Conservation (phyloP, 2,888 invertebrate genomes). For the Mayetiola destructor region DNA sequence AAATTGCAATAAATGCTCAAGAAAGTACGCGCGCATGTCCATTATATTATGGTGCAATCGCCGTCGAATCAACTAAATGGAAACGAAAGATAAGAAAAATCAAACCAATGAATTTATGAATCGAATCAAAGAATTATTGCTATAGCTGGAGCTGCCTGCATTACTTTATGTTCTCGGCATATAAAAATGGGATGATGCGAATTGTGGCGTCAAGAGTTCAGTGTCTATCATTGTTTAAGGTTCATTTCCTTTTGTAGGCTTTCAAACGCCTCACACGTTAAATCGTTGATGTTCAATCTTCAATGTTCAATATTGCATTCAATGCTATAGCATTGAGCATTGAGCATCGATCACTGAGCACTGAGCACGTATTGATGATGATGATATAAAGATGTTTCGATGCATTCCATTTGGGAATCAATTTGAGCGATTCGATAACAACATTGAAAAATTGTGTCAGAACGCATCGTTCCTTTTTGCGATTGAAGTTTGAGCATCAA, state of each 20-base stretch:
- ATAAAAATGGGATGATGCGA: too few relatives aligned
- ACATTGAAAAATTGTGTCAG: slow-evolving; percentile 11
- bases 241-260: not conserved
- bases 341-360: too few relatives aligned
- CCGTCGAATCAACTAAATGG: too few relatives aligned
- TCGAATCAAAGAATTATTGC: slow-evolving; percentile 10
- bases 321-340: too few relatives aligned
- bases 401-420: slow-evolving; percentile 12
- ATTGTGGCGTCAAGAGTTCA: slow-evolving; percentile 7
- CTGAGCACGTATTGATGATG: too few relatives aligned
- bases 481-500: too few relatives aligned
- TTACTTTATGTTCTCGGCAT: too few relatives aligned
- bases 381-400: too few relatives aligned
- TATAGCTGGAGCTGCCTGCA: too few relatives aligned
- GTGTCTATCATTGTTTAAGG: not conserved
- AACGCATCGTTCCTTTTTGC: not conserved
- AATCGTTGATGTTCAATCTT: not conserved
- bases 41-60: too few relatives aligned
- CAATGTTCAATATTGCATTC: too few relatives aligned
- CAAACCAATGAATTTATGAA: slow-evolving; percentile 8
- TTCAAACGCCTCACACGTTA: not conserved
- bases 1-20: slow-evolving; percentile 11
- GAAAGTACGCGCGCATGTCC: not conserved
- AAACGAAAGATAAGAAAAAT: not conserved
- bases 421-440: not conserved